Base-by-base conservation (phyloP, 2,113 vertebrate species). In the Megaceryle maxima region DNA sequence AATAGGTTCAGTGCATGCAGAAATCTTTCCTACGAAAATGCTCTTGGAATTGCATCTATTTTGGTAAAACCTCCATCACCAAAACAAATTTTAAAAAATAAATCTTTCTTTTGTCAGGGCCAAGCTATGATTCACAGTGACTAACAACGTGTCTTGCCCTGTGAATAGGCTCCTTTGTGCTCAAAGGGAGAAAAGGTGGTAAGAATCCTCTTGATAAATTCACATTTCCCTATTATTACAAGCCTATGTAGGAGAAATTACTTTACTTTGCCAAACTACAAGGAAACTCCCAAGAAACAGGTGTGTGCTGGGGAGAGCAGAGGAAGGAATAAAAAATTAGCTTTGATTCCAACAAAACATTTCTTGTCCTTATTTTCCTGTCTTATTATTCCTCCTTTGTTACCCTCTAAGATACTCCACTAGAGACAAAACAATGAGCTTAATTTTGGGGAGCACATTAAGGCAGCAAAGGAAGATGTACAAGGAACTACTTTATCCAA, bases 91-190 rank as follows among this genome's bases (percentile, higher is more conserved):
- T 2, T 7, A 25, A 59, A 1, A 44, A 75, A 87, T 82, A 86
- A 92, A 50, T 64, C 83, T 43, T 46, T 68, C 39, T 77, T 96
- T 81, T 93, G 86, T 74, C 63, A 56, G 56, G 64, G 82, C 76
- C 90, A 91, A 92, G 82, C 68, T 91, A 28, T 95, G 93, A 95
- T 90, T 95, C 93, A 92, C 87, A 81, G 66, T 92, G 93, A 93
- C 88, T 92, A 95, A 95, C 67, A 41, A 44, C 14, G 28, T 76
- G 88, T 79, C 78, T 77, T 91, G 60, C 72, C 50, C 67, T 83
- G 31, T 93, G 91, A 96, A 95, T 87, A 90, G 83, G 29, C 33
- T 86, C 37, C 72, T 96, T 95, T 90, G 82, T 94, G 85, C 79
- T 90, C 50, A 59, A 39, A 77, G 68, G 83, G 22, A 90, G 68